These are phyloP conservation scores for Osmerus mordax DNA, from an alignment of 2,113 vertebrate species.

Conservation along the genomic window DNA sequence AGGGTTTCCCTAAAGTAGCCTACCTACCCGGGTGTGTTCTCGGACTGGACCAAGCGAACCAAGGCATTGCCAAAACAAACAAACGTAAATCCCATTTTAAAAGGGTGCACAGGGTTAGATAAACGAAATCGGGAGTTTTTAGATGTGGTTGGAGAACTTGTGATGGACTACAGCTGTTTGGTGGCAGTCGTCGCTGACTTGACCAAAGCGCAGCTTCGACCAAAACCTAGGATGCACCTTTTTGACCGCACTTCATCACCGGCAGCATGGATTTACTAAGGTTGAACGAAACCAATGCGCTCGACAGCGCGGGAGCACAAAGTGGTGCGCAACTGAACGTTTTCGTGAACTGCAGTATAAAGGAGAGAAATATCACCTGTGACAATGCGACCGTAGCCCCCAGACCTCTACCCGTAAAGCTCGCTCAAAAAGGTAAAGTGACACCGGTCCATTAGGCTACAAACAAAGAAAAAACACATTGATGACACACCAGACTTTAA, in stretches of 20 bases:
- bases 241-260: constrained; percentile 1
- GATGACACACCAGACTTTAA: background rate
- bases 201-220: background rate
- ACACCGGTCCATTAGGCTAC: background rate
- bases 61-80: too few species aligned
- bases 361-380: constrained; percentile 55
- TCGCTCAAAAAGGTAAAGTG: constrained; percentile 61
- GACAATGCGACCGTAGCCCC: constrained; percentile 45
- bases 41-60: too few species aligned
- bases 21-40: too few species aligned
- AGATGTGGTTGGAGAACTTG: background rate
- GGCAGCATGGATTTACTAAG: constrained; percentile 42
- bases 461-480: background rate
- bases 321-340: constrained; percentile 39
- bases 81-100: background rate
- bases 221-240: background rate
- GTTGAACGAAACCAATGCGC: constrained; percentile 48
- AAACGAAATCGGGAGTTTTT: too few species aligned
- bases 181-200: background rate
- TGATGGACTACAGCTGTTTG: background rate
- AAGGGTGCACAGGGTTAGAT: background rate
- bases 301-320: constrained; percentile 51
- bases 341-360: constrained; percentile 53
- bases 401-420: constrained; percentile 30
- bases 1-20: too few species aligned